Evolutionary conservation across 2,113 vertebrate species (phyloP).

Genomic region (Mirounga angustirostris): DNA sequence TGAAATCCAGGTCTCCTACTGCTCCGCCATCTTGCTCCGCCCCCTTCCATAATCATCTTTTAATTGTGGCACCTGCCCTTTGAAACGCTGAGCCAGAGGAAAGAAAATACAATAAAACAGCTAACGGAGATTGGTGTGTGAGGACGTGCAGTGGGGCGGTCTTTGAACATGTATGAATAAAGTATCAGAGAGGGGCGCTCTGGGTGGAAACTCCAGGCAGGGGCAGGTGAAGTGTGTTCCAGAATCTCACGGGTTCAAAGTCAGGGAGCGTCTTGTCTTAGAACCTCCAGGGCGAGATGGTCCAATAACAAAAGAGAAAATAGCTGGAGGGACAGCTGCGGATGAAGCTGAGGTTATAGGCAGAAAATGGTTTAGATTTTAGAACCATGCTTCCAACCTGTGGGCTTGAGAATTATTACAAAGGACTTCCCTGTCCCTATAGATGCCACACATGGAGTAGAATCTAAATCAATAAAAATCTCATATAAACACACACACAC

Average conservation of each 20-base stretch:
- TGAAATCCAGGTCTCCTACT: no score
- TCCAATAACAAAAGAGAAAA: neutral
- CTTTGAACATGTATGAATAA: neutral
- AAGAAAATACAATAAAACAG: neutral
- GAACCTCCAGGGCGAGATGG: neutral
- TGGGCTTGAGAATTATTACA: neutral
- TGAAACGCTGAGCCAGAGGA: neutral
- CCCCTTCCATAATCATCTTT: neutral
- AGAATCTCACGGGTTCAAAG: neutral
- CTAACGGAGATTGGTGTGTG: neutral
- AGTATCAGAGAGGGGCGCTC: neutral
- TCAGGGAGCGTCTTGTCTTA: neutral
- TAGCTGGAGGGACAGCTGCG: neutral
- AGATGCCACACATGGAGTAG: neutral
- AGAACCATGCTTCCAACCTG: neutral
- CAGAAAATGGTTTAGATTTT: neutral
- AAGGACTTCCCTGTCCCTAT: neutral
- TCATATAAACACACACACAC: neutral
- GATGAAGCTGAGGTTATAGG: neutral
- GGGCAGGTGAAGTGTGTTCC: neutral
- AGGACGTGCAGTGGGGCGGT: neutral
- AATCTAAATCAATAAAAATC: neutral
- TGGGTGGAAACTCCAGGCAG: neutral
- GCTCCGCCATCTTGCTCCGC: no score
- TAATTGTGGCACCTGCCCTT: slow-evolving; percentile 47